A percentile compares a stretch with the other conserved stretches of the same genome.
Evolutionary conservation across 2,113 vertebrate species (phyloP).

Genomic region (Carollia perspicillata): DNA sequence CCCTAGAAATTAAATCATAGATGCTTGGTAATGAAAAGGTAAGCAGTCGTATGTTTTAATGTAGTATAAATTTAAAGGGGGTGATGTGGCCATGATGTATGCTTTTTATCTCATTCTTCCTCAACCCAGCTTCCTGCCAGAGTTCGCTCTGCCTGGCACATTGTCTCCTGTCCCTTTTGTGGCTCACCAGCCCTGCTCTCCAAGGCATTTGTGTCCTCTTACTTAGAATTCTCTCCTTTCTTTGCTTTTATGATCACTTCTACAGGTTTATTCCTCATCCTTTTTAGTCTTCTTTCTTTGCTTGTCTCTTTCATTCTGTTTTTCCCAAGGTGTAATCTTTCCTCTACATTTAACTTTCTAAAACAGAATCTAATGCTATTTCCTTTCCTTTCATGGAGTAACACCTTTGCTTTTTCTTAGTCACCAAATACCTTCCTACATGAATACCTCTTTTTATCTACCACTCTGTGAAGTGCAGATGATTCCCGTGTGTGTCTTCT

Average conservation of each 20-base stretch:
- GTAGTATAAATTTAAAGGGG: neutral
- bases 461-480: neutral
- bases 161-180: neutral
- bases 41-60: neutral
- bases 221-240: neutral
- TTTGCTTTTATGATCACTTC: neutral
- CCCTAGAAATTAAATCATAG: neutral
- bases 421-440: neutral
- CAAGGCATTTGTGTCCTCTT: neutral
- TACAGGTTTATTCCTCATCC: neutral
- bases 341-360: neutral
- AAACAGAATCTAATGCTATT: neutral
- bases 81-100: too few species aligned
- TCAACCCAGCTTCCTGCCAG: too few species aligned
- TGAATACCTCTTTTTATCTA: neutral
- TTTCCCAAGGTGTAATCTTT: neutral
- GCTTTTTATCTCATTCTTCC: neutral
- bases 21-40: neutral
- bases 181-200: neutral
- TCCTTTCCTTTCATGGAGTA: neutral
- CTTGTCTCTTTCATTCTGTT: neutral
- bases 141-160: too few species aligned
- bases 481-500: neutral
- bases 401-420: neutral
- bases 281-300: neutral